Evolutionary conservation across 1,140 invertebrate species (phyloP), one percentile per base, ranked within the genome.

Genomic region (Anastatus disparis): DNA sequence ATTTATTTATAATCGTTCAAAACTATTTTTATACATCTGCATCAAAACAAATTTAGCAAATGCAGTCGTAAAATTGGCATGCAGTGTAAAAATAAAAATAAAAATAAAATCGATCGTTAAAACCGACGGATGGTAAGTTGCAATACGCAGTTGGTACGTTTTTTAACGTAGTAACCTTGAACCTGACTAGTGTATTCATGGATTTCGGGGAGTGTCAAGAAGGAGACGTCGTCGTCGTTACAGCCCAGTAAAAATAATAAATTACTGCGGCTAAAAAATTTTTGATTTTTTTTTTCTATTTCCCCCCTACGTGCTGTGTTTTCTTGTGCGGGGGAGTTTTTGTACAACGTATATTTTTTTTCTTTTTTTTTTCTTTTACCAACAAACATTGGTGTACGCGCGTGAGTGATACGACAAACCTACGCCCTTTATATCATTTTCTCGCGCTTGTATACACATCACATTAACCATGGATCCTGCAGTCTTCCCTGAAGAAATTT

Each of bases 401-500:
- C 12, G 20, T 46, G n/a, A n/a, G n/a, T n/a, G n/a, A n/a, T n/a
- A n/a, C n/a, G n/a, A n/a, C n/a, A n/a, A n/a, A n/a, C n/a, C n/a
- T n/a, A n/a, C n/a, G n/a, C n/a, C n/a, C n/a, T n/a, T n/a, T 38
- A 13, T 46, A 22, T 9, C 20, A 62, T 62, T 62, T 62, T 9
- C 27, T n/a, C n/a, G n/a, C n/a, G n/a, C n/a, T n/a, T n/a, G n/a
- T n/a, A n/a, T n/a, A n/a, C 20, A 15, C 46, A 48, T 10, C 20
- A 73, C 72, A 77, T 82, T 75, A 76, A n/a, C n/a, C n/a, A 86
- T 86, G 85, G 85, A 86, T 84, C 83, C 84, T 31, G 79, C 84
- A 22, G 78, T 86, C 31, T 84, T 86, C 64, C 84, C 85, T 24
- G 84, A 86, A 62, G 85, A 86, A 75, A 86, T 86, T 74, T 86